Conservation (phyloP, 2,113 vertebrate genomes). For the Gobiocypris rarus region DNA sequence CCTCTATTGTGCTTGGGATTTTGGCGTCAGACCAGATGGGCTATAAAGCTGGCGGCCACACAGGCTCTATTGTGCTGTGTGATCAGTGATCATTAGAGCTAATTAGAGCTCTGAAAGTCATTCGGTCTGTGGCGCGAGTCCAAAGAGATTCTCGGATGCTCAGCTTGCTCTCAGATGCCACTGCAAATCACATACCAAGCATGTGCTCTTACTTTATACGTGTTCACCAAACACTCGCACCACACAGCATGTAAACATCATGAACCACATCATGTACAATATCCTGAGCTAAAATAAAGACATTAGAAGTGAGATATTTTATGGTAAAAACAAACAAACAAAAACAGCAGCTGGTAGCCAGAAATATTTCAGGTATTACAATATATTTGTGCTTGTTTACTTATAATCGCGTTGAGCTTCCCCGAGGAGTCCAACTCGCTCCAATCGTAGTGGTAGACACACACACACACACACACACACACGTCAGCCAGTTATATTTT, state of each 20-base stretch:
- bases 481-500: too few species aligned
- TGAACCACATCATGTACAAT: not conserved
- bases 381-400: too few species aligned
- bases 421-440: too few species aligned
- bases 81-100: conserved; percentile 64
- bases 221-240: not conserved
- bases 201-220: conserved; percentile 1
- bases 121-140: conserved; percentile 44
- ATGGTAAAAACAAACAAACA: too few species aligned
- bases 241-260: not conserved
- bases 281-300: not conserved
- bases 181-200: not conserved
- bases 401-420: too few species aligned
- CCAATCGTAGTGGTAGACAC: too few species aligned
- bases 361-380: too few species aligned
- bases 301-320: not conserved
- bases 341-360: too few species aligned
- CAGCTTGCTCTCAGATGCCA: conserved; percentile 7
- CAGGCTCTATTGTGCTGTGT: conserved; percentile 68
- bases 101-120: conserved; percentile 65
- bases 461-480: too few species aligned
- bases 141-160: conserved; percentile 22
- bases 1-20: conserved; percentile 66
- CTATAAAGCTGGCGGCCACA: conserved; percentile 63
- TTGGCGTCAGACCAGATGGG: conserved; percentile 63